phyloP scores from a whole-genome alignment of 2,797 vertebrate species.

The Hyperoplus immaculatus region DNA sequence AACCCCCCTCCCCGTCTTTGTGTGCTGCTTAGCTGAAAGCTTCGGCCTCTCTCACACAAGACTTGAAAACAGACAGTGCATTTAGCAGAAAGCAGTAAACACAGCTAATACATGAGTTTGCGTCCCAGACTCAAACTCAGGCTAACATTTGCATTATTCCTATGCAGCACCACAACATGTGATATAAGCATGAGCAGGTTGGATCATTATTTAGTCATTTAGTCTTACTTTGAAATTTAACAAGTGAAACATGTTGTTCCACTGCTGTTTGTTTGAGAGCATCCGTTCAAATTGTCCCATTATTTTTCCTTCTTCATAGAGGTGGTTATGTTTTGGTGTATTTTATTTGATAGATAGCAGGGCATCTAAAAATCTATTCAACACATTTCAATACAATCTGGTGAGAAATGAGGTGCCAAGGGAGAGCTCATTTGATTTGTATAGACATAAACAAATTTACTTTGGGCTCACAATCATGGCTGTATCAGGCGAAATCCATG shows the following conservation, averaged over 20 bases:
- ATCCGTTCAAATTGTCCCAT: neutral
- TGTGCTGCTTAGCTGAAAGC: conserved; percentile 36
- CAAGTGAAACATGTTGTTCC: neutral
- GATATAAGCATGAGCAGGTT: neutral
- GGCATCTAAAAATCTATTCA: conserved; percentile 8
- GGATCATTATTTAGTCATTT: neutral
- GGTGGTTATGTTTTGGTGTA: neutral
- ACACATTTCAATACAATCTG: conserved; percentile 3
- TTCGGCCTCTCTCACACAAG: conserved; percentile 3
- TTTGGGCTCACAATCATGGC: conserved; percentile 10
- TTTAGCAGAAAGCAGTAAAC: neutral
- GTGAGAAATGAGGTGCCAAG: neutral
- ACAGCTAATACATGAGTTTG: neutral
- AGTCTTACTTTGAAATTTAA: neutral
- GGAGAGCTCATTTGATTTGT: neutral
- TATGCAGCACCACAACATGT: conserved; percentile 3
- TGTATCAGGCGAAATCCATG: neutral
- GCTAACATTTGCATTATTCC: neutral
- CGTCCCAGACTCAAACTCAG: neutral
- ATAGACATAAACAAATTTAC: conserved; percentile 3
- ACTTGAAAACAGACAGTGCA: conserved; percentile 37
- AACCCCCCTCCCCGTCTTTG: conserved; percentile 31
- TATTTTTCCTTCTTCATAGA: neutral
- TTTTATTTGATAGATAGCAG: neutral
- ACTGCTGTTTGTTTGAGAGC: neutral